These are phyloP conservation scores for Gambusia yucatana DNA, from an alignment of 2,797 vertebrate species.

Conservation along the genomic window DNA sequence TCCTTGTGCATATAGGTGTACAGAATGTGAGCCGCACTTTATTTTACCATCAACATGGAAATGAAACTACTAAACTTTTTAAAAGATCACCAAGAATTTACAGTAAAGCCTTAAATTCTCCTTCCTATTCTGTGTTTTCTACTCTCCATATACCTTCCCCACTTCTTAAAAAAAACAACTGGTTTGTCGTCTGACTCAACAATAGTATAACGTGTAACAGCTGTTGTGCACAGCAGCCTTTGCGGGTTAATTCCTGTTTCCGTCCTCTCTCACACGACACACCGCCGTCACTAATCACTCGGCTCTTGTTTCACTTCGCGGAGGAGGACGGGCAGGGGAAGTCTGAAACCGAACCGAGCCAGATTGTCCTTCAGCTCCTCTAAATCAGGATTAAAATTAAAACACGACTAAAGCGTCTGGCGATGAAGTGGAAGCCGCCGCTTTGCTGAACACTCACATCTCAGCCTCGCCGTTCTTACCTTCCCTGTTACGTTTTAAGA, in stretches of 20 bases:
- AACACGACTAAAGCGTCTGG: neutral
- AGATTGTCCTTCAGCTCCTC: slow-evolving; percentile 26
- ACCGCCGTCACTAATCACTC: slow-evolving; percentile 4
- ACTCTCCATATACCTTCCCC: neutral
- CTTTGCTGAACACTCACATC: neutral
- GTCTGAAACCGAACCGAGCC: slow-evolving; percentile 10
- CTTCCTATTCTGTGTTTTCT: neutral
- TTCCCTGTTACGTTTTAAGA: neutral
- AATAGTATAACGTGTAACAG: neutral
- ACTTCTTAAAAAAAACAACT: neutral
- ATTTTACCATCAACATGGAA: neutral
- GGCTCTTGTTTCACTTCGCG: neutral
- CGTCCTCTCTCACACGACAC: slow-evolving; percentile 4
- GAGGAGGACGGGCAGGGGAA: neutral
- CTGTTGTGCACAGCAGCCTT: slow-evolving; percentile 3
- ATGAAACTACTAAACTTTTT: neutral
- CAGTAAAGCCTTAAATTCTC: neutral
- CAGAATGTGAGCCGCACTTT: neutral
- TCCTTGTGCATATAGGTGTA: neutral
- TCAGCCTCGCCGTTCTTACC: neutral
- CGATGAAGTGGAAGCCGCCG: neutral
- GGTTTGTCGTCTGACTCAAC: neutral
- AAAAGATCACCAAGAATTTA: neutral
- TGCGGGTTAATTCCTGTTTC: neutral
- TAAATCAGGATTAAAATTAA: slow-evolving; percentile 4